Evolutionary conservation across 2,113 vertebrate species (phyloP).

Genomic region (Thunnus thynnus): DNA sequence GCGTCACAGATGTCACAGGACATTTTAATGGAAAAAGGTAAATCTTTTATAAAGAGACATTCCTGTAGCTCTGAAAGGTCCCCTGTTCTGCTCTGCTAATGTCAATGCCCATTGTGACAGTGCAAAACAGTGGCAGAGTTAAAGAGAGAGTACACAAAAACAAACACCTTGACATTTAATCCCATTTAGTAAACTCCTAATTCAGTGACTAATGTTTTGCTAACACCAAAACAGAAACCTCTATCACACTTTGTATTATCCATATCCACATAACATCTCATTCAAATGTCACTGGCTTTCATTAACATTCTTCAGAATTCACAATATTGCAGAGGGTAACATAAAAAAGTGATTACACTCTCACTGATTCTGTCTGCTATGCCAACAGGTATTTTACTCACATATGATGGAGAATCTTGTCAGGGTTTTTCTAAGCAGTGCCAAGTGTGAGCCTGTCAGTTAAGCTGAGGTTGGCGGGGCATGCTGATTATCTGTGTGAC

Average conservation of each 20-base stretch:
- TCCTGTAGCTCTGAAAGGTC: slow-evolving; percentile 41
- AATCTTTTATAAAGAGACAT: slow-evolving; percentile 78
- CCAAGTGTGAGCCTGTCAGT: slow-evolving; percentile 43
- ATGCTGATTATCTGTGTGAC: slow-evolving; percentile 75
- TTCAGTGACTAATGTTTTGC: slow-evolving; percentile 37
- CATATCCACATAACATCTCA: slow-evolving; percentile 8
- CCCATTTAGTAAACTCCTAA: slow-evolving; percentile 28
- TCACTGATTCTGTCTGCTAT: slow-evolving; percentile 10
- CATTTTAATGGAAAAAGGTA: slow-evolving; percentile 81
- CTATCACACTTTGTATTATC: neutral
- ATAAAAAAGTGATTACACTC: slow-evolving; percentile 3
- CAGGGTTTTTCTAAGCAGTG: slow-evolving; percentile 29
- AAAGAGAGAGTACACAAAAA: slow-evolving; percentile 32
- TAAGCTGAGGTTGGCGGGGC: slow-evolving; percentile 33
- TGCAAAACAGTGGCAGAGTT: slow-evolving; percentile 40
- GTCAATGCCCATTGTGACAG: slow-evolving; percentile 32
- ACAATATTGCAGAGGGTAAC: neutral
- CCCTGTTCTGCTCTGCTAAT: slow-evolving; percentile 21
- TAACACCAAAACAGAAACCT: slow-evolving; percentile 14
- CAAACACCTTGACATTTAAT: slow-evolving; percentile 45
- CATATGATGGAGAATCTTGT: slow-evolving; percentile 17
- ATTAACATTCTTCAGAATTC: slow-evolving; percentile 15
- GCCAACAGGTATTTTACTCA: slow-evolving; percentile 1
- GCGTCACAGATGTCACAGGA: slow-evolving; percentile 82
- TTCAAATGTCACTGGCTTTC: slow-evolving; percentile 8